These are phyloP conservation scores for Esox masquinongy DNA, from an alignment of 2,797 vertebrate genomes.

Conservation along the genomic window DNA sequence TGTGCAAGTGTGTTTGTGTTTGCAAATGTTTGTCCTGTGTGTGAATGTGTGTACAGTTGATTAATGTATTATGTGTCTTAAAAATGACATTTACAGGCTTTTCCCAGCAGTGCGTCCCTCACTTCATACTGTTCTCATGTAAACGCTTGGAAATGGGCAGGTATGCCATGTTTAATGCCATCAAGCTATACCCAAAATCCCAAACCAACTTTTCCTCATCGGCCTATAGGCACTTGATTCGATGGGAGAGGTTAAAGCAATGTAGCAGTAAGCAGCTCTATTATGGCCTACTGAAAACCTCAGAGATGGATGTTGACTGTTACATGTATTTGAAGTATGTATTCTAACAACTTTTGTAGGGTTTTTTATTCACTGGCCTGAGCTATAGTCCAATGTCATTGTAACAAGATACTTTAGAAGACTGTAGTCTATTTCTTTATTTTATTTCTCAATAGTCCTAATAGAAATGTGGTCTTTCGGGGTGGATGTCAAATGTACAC, in stretches of 20 bases:
- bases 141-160: not conserved
- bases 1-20: slow-evolving; percentile 1
- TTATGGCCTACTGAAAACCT: not conserved
- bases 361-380: too few species aligned
- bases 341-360: too few species aligned
- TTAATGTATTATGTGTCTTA: not conserved
- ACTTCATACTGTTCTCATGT: not conserved
- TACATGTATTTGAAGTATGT: too few species aligned
- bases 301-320: too few species aligned
- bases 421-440: too few species aligned
- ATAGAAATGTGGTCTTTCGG: too few species aligned
- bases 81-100: not conserved
- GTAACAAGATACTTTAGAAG: too few species aligned
- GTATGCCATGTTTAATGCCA: not conserved
- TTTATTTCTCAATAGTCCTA: too few species aligned
- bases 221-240: not conserved
- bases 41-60: not conserved
- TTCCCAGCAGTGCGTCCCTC: not conserved
- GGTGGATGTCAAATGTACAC: too few species aligned
- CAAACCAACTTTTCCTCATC: not conserved
- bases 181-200: not conserved
- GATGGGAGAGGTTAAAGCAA: not conserved
- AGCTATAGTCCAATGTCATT: too few species aligned
- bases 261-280: not conserved
- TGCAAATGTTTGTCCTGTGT: not conserved